Percentiles rank a stretch among this genome's conserved stretches.
These are phyloP conservation scores for Drosophila parthenogenetica DNA, from an alignment of 2,888 invertebrate species.

Conservation along the genomic window DNA sequence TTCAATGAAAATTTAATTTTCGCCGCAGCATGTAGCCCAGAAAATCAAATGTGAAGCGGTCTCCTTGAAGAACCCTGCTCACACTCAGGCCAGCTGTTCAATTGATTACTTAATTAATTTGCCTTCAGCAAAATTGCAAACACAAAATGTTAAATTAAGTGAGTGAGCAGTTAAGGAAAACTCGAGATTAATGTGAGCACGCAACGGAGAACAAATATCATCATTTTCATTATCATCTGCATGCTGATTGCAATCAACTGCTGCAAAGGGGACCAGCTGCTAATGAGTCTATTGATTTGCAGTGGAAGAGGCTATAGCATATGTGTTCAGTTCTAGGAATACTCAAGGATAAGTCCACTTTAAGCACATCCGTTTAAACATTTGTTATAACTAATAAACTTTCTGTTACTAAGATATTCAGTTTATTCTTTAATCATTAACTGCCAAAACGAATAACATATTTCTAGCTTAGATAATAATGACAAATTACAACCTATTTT, in stretches of 20 bases:
- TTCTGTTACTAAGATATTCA: too few relatives aligned
- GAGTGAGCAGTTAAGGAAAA: background rate
- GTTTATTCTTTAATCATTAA: background rate
- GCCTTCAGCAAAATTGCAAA: conserved; percentile 43
- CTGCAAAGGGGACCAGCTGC: conserved; percentile 11
- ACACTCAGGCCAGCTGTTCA: conserved; percentile 35
- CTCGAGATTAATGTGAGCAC: background rate
- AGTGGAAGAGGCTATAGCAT: background rate
- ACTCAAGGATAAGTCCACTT: too few relatives aligned
- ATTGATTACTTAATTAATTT: conserved; percentile 74
- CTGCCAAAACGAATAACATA: background rate
- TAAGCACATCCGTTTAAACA: too few relatives aligned
- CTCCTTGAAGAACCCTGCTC: conserved; percentile 5
- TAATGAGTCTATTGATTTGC: conserved; percentile 21
- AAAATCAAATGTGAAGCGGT: conserved; percentile 4
- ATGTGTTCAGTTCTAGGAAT: background rate
- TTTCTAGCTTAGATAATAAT: background rate
- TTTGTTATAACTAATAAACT: too few relatives aligned
- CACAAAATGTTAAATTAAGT: conserved; percentile 44
- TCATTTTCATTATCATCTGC: background rate
- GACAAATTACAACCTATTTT: background rate
- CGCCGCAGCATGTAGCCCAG: conserved; percentile 46
- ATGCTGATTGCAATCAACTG: conserved; percentile 17
- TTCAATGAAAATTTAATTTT: conserved; percentile 61
- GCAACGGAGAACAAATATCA: background rate